A percentile compares a stretch with the other conserved stretches of the same genome.
phyloP scores from a whole-genome alignment of 2,797 vertebrate species.

The Acipenser oxyrinchus region DNA sequence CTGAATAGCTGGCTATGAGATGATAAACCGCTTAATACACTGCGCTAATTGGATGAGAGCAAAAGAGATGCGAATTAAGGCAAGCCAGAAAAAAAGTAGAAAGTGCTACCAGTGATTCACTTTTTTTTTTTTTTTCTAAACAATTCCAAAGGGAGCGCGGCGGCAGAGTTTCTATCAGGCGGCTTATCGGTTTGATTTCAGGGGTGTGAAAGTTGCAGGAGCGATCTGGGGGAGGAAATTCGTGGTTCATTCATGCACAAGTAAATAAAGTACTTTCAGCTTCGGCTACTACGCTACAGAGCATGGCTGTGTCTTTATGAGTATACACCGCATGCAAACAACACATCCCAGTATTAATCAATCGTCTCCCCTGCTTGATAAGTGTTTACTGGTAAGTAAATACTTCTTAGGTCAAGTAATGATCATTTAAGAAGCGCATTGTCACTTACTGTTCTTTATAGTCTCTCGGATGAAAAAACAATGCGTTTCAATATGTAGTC shows the following conservation, averaged over 20 bases:
- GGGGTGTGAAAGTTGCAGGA: constrained; percentile 4
- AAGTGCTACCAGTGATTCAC: constrained; percentile 84
- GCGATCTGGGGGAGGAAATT: constrained; percentile 25
- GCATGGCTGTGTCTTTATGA: constrained; percentile 42
- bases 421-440: too few relatives aligned
- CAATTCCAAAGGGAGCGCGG: constrained; percentile 69
- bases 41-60: constrained; percentile 99
- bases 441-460: too few relatives aligned
- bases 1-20: constrained; percentile 99
- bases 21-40: constrained; percentile 99
- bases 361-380: too few relatives aligned
- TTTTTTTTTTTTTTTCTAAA: constrained; percentile 76
- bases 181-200: constrained; percentile 58
- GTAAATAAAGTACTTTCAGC: too few relatives aligned
- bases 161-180: constrained; percentile 78
- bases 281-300: too few relatives aligned
- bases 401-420: too few relatives aligned
- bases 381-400: too few relatives aligned
- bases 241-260: too few relatives aligned
- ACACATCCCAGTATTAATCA: too few relatives aligned
- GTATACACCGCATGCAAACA: not conserved
- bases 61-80: constrained; percentile 98
- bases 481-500: too few relatives aligned
- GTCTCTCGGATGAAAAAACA: too few relatives aligned
- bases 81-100: constrained; percentile 79